Evolutionary conservation across 2,888 invertebrate species (phyloP), one percentile per base, ranked within the genome.

Genomic region (Lepidocyrtinus sp.): DNA sequence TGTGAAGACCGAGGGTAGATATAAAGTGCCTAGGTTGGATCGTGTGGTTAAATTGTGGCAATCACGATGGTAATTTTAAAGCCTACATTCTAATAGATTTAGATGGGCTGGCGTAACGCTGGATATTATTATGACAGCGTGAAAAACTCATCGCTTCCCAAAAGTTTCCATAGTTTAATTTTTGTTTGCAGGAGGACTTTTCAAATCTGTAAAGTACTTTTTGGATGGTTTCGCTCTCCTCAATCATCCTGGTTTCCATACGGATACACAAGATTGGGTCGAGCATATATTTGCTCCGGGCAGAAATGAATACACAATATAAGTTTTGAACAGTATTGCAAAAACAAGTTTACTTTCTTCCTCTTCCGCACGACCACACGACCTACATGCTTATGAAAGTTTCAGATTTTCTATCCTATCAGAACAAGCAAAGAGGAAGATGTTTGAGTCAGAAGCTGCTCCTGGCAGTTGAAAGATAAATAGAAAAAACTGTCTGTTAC

Each of bases 381-480:
- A 36, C 12, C 5, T 36, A 36, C 36, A n/a, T n/a, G n/a, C 36
- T 7, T 36, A 36, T 12, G 36, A 36, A 36, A n/a, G 5, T 36
- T 36, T 36, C 5, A 12, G 36, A 5, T 12, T 36, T 36, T 36
- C n/a, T n/a, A n/a, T n/a, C 5, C 5, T 36, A 36, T 36, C 36
- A 36, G 36, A n/a, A n/a, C n/a, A n/a, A n/a, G n/a, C n/a, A n/a
- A n/a, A n/a, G n/a, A 12, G 36, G 36, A 36, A 36, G 12, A 36
- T 36, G 36, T 12, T 36, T 36, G 36, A 7, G 36, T 36, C 36
- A 36, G 36, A 36, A 61, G 71, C 55, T 67, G 71, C 77, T 72
- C 21, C 65, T 71, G 77, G 77, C 77, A 77, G 77, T 77, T 77
- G 67, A 27, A 72, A 77, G 77, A 77, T 77, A 77, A 77, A 77